Evolutionary conservation across 2,797 vertebrate genomes (phyloP).

Genomic region (Sternarchorhynchus goeldii): DNA sequence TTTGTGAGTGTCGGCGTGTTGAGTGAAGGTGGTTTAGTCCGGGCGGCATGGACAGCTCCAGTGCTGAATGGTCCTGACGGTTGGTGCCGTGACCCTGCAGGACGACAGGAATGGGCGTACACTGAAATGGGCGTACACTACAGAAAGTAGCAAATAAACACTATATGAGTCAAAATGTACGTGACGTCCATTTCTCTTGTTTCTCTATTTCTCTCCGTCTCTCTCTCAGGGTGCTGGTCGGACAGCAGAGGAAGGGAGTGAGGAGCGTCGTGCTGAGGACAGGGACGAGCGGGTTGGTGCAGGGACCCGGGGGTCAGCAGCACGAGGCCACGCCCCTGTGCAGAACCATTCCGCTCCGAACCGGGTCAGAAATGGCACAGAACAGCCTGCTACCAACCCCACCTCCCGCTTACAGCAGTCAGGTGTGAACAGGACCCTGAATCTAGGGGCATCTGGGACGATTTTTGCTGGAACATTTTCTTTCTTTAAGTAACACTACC

Average conservation of each 20-base stretch:
- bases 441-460: neutral
- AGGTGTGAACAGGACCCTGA: neutral
- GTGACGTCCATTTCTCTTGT: neutral
- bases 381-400: neutral
- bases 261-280: neutral
- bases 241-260: constrained; percentile 1
- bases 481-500: too few species aligned
- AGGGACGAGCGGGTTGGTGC: neutral
- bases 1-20: neutral
- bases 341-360: neutral
- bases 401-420: constrained; percentile 15
- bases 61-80: neutral
- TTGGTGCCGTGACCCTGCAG: too few species aligned
- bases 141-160: neutral
- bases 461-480: too few species aligned
- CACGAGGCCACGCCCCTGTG: neutral
- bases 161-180: too few species aligned
- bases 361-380: constrained; percentile 11
- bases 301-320: neutral
- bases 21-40: neutral
- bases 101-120: too few species aligned
- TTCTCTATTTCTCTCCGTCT: neutral
- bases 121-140: too few species aligned
- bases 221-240: neutral
- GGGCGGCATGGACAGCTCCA: neutral